Evolutionary conservation across 1,140 invertebrate species (phyloP), one percentile per base, ranked within the genome.

Genomic region (Drosophila sp.): DNA sequence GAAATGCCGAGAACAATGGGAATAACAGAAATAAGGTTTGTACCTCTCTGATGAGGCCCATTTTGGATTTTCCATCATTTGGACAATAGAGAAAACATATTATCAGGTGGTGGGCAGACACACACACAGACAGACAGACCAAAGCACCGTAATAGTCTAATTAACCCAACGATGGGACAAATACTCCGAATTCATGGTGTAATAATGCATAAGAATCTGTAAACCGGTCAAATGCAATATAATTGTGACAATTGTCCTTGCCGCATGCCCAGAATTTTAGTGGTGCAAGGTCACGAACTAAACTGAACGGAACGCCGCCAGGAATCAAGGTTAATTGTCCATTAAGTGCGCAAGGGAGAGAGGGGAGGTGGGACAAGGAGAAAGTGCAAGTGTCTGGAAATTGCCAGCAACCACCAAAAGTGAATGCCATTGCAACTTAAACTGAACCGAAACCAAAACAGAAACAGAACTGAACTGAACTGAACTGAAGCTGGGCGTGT

Each of bases 311-410:
- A 72, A 64, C 77, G 63, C 65, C 64, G 76, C 66, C 67, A 35
- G 74, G 68, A 79, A 87, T 89, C 84, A 87, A 87, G 84, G 84
- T 87, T 87, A 87, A 87, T 87, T 87, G 84, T 83, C 84, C 80
- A 89, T 87, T 87, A 87, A 89, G 67, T 71, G 75, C 10, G 57
- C 27, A 44, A 62, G 41, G 23, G 29, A 29, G 5, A 35, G 2
- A 25, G 32, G 57, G 25, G 32, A 17, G 4, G 32, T 17, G 25
- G 47, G 50, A 10, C 23, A 35, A 60, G 73, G 72, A 87, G 83
- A 87, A 87, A 87, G 83, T 87, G 83, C 83, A 86, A 86, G 83
- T 87, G 83, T 84, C 80, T 89, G 83, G 79, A 76, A 79, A 76
- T 72, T 58, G 69, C 73, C 66, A 64, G 69, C 73, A 66, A 64